These are phyloP conservation scores for Caracal caracal DNA, from an alignment of 2,113 vertebrate genomes.

Conservation along the genomic window DNA sequence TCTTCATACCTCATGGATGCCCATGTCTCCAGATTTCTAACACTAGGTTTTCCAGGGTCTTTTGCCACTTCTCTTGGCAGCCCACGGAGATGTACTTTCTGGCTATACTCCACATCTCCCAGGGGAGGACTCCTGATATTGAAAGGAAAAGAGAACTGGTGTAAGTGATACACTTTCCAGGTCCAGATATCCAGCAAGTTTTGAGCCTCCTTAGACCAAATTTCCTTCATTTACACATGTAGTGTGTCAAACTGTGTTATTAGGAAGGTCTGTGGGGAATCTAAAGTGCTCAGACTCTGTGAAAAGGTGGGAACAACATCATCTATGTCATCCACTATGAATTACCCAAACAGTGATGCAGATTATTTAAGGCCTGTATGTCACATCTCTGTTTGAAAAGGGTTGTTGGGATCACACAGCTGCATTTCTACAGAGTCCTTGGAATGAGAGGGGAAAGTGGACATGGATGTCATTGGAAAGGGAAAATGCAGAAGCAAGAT, in stretches of 20 bases:
- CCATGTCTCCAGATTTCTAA: neutral
- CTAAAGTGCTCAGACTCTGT: neutral
- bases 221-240: neutral
- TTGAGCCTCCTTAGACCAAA: neutral
- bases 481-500: neutral
- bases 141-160: neutral
- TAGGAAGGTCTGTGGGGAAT: neutral
- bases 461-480: neutral
- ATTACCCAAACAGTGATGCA: neutral
- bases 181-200: neutral
- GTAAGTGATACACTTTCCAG: neutral
- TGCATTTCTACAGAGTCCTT: neutral
- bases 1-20: accelerated
- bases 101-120: neutral
- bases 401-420: neutral
- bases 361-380: neutral
- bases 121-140: neutral
- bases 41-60: neutral
- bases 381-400: neutral
- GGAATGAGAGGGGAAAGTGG: neutral
- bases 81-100: neutral
- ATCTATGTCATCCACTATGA: neutral
- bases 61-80: neutral
- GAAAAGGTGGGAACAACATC: neutral
- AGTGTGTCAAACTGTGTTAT: neutral